A percentile compares a stretch with the other conserved stretches of the same genome.
Conservation (phyloP, 53 echinoderm and acorn worm genomes). For the Temnopleurus reevesii region DNA sequence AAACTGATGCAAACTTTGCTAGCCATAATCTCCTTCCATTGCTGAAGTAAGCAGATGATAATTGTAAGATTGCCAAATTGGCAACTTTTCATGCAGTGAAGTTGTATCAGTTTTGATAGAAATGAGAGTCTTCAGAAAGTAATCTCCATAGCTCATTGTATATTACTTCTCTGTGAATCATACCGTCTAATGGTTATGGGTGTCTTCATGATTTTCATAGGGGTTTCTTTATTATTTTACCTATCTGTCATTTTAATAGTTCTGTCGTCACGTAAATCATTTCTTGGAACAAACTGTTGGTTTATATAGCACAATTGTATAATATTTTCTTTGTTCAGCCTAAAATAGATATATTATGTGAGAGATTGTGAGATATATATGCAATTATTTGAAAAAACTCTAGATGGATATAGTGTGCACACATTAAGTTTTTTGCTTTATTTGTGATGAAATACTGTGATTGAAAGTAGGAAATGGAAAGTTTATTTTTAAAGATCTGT, state of each 20-base stretch:
- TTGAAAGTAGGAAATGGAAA: slow-evolving; percentile 5
- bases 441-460: neutral
- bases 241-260: neutral
- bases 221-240: neutral
- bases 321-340: neutral
- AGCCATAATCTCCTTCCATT: too few species aligned
- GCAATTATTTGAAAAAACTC: slow-evolving; percentile 2
- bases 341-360: neutral
- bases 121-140: neutral
- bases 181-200: neutral
- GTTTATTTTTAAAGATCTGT: neutral
- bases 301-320: slow-evolving; percentile 1
- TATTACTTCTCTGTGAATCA: neutral
- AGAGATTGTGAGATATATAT: slow-evolving; percentile 39
- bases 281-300: neutral
- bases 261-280: neutral
- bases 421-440: neutral
- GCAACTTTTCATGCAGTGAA: neutral
- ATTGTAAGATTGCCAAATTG: too few species aligned
- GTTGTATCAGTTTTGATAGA: neutral
- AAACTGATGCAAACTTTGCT: neutral
- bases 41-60: too few species aligned
- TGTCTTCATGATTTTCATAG: neutral
- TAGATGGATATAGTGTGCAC: neutral
- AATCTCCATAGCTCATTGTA: neutral